Percentiles rank a stretch among this genome's conserved stretches.
phyloP scores from a whole-genome alignment of 2,888 invertebrate species.

The Cantharis flavilabris region DNA sequence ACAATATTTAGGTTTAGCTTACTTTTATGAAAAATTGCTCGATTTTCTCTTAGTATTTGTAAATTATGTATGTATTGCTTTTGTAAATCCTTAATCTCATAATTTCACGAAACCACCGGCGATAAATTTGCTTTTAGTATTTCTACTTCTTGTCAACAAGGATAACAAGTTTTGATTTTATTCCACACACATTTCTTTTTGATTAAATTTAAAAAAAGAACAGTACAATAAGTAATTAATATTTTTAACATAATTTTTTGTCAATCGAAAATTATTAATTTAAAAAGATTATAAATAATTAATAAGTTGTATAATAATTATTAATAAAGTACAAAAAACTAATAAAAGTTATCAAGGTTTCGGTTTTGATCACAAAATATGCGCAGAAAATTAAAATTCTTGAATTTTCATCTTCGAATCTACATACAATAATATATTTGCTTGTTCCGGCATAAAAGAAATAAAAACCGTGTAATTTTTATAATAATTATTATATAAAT shows the following conservation, averaged over 20 bases:
- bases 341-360: not conserved
- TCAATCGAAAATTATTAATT: not conserved
- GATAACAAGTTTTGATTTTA: not conserved
- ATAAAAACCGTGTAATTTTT: not conserved
- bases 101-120: not conserved
- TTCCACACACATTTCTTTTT: not conserved
- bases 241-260: not conserved
- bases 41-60: not conserved
- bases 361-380: not conserved
- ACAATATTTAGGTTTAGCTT: not conserved
- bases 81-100: not conserved
- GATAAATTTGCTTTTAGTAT: not conserved
- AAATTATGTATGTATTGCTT: not conserved
- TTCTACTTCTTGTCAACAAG: not conserved
- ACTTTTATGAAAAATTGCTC: not conserved
- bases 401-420: not conserved
- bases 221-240: not conserved
- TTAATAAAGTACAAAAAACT: not conserved
- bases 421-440: not conserved
- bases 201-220: not conserved
- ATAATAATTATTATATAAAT: not conserved
- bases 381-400: not conserved
- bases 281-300: not conserved
- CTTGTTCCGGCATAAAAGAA: not conserved
- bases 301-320: not conserved